phyloP scores from a whole-genome alignment of 2,113 vertebrate species.

The Tiliqua scincoides region DNA sequence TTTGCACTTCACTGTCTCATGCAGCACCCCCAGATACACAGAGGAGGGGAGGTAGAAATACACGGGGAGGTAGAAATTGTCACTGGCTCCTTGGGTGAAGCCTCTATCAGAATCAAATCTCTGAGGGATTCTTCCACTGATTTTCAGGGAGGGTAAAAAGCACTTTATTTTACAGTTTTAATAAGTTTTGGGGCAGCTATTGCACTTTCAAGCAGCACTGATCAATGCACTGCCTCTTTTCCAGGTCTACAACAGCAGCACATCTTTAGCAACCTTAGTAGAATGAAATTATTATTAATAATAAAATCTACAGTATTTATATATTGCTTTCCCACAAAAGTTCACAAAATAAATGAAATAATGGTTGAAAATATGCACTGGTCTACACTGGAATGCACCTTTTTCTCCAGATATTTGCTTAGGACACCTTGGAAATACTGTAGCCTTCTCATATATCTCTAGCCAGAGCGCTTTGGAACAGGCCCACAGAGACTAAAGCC shows the following conservation, averaged over 20 bases:
- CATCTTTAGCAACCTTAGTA: neutral
- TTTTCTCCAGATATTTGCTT: neutral
- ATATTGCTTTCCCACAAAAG: too few relatives aligned
- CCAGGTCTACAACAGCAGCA: neutral
- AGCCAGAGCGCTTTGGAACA: neutral
- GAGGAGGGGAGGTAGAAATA: neutral
- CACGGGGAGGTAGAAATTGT: neutral
- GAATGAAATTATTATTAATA: neutral
- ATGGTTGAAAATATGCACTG: neutral
- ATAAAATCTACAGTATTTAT: too few relatives aligned
- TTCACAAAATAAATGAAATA: too few relatives aligned
- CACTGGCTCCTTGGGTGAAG: neutral
- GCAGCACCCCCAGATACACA: neutral
- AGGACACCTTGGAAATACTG: neutral
- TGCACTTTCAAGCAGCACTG: neutral
- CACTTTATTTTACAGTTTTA: neutral
- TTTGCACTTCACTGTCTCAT: neutral
- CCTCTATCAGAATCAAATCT: neutral
- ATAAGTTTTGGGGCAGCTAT: neutral
- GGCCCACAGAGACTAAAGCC: slow-evolving; percentile 62
- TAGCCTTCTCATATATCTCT: neutral
- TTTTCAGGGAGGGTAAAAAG: neutral
- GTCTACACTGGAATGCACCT: neutral
- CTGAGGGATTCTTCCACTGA: neutral
- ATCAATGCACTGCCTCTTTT: neutral